These are phyloP conservation scores for Corythoichthys intestinalis DNA, from an alignment of 2,113 vertebrate genomes.

Conservation along the genomic window DNA sequence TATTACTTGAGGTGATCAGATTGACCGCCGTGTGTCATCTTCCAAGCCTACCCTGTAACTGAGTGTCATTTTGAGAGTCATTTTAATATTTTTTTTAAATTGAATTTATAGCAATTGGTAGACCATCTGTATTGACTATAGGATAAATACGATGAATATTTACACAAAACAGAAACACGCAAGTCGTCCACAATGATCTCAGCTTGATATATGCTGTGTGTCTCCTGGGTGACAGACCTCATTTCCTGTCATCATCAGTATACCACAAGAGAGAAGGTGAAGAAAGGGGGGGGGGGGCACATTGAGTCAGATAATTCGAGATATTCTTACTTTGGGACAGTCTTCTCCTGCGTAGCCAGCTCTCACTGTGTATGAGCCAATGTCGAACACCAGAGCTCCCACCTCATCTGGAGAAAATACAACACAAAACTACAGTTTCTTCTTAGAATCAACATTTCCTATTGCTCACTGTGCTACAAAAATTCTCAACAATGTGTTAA, in stretches of 20 bases:
- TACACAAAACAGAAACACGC: conserved; percentile 1
- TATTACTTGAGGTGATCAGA: background rate
- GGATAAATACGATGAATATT: background rate
- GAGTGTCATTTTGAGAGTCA: background rate
- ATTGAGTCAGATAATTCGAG: conserved; percentile 42
- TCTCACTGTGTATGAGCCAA: conserved; percentile 94
- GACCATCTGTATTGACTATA: background rate
- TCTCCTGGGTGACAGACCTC: conserved; percentile 48
- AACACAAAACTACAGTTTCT: background rate
- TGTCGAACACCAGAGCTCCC: conserved; percentile 96
- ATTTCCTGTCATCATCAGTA: conserved; percentile 41
- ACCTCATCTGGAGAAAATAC: conserved; percentile 85
- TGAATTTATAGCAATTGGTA: background rate
- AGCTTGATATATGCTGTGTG: conserved; percentile 40
- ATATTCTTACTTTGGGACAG: conserved; percentile 87
- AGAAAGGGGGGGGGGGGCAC: conserved; percentile 6
- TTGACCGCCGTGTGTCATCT: background rate
- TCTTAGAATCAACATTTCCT: background rate
- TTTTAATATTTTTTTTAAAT: background rate
- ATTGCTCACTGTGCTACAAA: background rate
- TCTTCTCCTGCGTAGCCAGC: conserved; percentile 98
- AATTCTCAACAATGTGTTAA: background rate
- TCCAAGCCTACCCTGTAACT: background rate
- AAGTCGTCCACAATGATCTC: conserved; percentile 31
- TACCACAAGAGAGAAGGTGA: conserved; percentile 20